phyloP scores from a whole-genome alignment of 2,113 vertebrate genomes.

The cat (Felis catus) region F.catus_Fca126_mat1.0 CM031418.1:99530501-99531000 shows the following conservation, averaged over 20 bases:
- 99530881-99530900: too few relatives aligned
- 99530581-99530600: neutral
- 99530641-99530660: neutral
- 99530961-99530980: neutral
- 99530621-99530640: neutral
- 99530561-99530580: neutral
- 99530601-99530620: neutral
- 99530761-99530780: too few relatives aligned
- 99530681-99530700: slow-evolving; percentile 16
- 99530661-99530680: neutral
- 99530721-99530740: slow-evolving; percentile 22
- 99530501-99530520: neutral
- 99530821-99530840: too few relatives aligned
- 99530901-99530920: neutral
- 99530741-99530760: too few relatives aligned
- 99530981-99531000: slow-evolving; percentile 34
- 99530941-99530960: slow-evolving; percentile 32
- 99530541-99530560: neutral
- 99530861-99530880: too few relatives aligned
- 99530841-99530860: too few relatives aligned
- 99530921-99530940: slow-evolving; percentile 46
- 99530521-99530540: neutral
- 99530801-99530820: too few relatives aligned
- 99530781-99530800: too few relatives aligned
- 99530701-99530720: slow-evolving; percentile 30